These are phyloP conservation scores for Rhopalosiphum padi DNA, from an alignment of 1,140 invertebrate species.

Conservation along the genomic window DNA sequence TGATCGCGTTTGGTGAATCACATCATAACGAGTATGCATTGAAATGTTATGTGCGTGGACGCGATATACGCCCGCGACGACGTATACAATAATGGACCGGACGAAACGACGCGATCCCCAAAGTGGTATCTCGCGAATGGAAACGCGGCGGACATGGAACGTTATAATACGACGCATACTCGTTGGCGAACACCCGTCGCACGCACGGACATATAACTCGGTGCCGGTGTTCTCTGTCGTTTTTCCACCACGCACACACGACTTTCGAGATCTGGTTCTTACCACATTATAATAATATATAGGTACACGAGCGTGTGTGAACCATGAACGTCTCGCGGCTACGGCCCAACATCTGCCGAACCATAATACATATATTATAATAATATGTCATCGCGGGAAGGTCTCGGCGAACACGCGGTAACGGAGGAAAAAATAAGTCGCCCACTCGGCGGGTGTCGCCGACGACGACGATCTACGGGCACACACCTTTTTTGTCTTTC, in stretches of 20 bases:
- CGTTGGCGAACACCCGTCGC: background rate
- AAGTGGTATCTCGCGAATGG: conserved; percentile 22
- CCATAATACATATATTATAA: conserved; percentile 27
- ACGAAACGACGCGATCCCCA: background rate
- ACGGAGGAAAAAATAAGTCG: conserved; percentile 34
- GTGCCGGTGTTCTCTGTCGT: background rate
- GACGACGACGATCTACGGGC: conserved; percentile 3
- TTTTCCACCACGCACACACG: background rate
- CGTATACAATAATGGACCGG: background rate
- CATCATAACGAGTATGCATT: background rate
- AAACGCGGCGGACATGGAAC: background rate
- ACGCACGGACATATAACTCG: too few relatives aligned
- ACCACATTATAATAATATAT: background rate
- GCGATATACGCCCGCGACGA: background rate
- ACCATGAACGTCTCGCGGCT: background rate
- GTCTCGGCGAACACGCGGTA: background rate
- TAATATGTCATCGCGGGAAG: conserved; percentile 24
- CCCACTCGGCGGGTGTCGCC: conserved; percentile 40
- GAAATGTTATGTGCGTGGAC: background rate
- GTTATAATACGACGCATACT: background rate
- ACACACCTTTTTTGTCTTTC: conserved; percentile 46
- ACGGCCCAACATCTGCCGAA: conserved; percentile 19
- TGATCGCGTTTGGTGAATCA: too few relatives aligned
- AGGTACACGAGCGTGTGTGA: background rate
- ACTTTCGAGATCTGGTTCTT: conserved; percentile 19